Evolutionary conservation across 2,888 invertebrate genomes (phyloP), one percentile per base, ranked within the genome.

Genomic region (Hipparchia semele): DNA sequence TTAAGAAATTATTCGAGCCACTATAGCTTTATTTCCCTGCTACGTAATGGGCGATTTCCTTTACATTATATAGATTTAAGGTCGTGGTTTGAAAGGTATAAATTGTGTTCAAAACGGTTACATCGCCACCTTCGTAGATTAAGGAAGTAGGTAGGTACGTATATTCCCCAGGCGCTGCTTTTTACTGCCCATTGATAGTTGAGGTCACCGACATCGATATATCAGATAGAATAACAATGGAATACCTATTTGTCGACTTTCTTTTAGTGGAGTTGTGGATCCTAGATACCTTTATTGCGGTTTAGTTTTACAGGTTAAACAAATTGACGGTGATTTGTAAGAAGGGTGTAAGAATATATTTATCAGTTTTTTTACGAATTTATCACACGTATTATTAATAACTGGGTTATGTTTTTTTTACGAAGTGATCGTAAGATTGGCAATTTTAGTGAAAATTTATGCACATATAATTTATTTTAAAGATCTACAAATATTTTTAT

Each of bases 161-260:
- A 39, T 39, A 39, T 71, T 75, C 75, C 74, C 75, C 61, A 54
- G 73, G 73, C 71, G 72, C 53, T 66, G 59, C 68, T 72, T 62
- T 72, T 76, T 73, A 70, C 73, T 73, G 73, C 73, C 73, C 71
- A 71, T 75, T 75, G 75, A 75, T 74, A 74, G 73, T 62, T 56
- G 64, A 70, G 73, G 76, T 76, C 73, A 73, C 45, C 65, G 72
- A 77, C 74, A 72, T 65, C 68, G 56, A 68, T 67, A 60, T 73
- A 49, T 65, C 70, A 68, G 65, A 60, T 54, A 71, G 73, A 73
- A 69, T 75, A 71, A 73, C 61, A 73, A 75, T 71, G 49, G 56
- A 45, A 59, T 74, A 59, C 13, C 61, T 61, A 53, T 39, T 68
- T 12, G 33, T 49, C n/a, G n/a, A 60, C 59, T 68, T 68, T 70